Base-by-base conservation (phyloP, 2,888 invertebrate species). In the Dione juno region DNA sequence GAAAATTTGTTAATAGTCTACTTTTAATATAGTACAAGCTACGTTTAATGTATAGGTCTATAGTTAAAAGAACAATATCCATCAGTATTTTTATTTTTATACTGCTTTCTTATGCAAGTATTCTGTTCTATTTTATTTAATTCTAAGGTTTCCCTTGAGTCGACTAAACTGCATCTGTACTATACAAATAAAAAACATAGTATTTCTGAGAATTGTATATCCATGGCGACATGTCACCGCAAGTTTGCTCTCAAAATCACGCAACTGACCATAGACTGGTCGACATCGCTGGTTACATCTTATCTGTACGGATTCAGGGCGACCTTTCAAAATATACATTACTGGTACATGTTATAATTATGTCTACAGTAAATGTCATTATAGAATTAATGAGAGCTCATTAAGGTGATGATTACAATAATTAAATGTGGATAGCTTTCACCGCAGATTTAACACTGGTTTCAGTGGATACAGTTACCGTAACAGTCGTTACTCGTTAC, bases 201-300 rank as follows among this genome's bases (percentile, higher is more conserved):
- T n/a, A 41, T 45, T 66, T 45, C 21, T 63, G 67, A 48, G 41
- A 70, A 70, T 48, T 81, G 66, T 80, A 84, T 74, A 81, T 82
- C 82, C 57, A 13, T 73, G 80, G 75, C 59, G 59, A 70, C 78
- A 78, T 84, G 84, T 84, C 85, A 86, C 83, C 80, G 76, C 82
- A 79, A 78, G 81, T 82, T 79, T 72, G 78, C 77, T 84, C 82
- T 81, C 81, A 86, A 85, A 88, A 84, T 87, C 81, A 81, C 80
- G 86, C 84, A 86, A 85, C 82, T 84, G 81, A 88, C 84, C 87
- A 79, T 86, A 87, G 82, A 80, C 84, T 80, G 82, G 83, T 84
- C 79, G 82, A 79, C 83, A 85, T 84, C 79, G 80, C 80, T 81
- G 80, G 81, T 82, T 82, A 84, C 82, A 84, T 85, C 84, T 83